Conservation (phyloP, 2,797 vertebrate genomes). For the Poeciliopsis paucimaculata region DNA sequence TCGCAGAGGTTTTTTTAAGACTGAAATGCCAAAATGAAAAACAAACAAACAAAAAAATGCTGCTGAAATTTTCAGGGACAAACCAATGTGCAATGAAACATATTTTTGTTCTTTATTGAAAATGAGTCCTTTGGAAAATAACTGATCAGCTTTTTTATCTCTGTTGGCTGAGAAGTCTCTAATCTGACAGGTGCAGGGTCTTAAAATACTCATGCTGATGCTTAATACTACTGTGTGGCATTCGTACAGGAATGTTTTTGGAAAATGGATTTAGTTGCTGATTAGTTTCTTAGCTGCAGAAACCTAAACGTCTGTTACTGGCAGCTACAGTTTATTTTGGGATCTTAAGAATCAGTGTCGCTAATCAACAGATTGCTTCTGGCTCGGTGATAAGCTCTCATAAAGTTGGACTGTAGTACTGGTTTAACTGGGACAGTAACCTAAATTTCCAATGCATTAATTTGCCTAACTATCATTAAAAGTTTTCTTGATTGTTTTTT, state of each 20-base stretch:
- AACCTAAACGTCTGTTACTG: slow-evolving; percentile 64
- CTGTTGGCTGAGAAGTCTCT: slow-evolving; percentile 20
- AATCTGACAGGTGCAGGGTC: slow-evolving; percentile 36
- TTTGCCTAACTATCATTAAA: neutral
- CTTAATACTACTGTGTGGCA: slow-evolving; percentile 1
- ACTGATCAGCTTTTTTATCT: slow-evolving; percentile 50
- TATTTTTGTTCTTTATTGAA: slow-evolving; percentile 35
- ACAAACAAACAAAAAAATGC: neutral
- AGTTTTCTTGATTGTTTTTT: neutral
- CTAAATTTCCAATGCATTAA: slow-evolving; percentile 54
- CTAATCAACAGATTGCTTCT: slow-evolving; percentile 71
- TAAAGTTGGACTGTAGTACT: slow-evolving; percentile 54
- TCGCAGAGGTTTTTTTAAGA: slow-evolving; percentile 24
- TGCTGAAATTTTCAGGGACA: slow-evolving; percentile 27
- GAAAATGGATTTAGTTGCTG: slow-evolving; percentile 53
- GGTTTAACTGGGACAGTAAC: slow-evolving; percentile 63
- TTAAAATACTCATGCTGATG: slow-evolving; percentile 31
- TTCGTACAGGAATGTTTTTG: slow-evolving; percentile 16
- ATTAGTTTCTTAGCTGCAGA: slow-evolving; percentile 65
- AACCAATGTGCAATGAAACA: slow-evolving; percentile 38
- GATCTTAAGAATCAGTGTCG: slow-evolving; percentile 56
- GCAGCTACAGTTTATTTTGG: slow-evolving; percentile 70
- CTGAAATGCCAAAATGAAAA: slow-evolving; percentile 36
- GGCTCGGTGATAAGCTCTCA: slow-evolving; percentile 64
- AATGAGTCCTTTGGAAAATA: slow-evolving; percentile 28